Percentiles rank a stretch among this genome's conserved stretches.
Evolutionary conservation across 2,888 invertebrate species (phyloP).

Genomic region (Amblyjoppa fuscipennis): DNA sequence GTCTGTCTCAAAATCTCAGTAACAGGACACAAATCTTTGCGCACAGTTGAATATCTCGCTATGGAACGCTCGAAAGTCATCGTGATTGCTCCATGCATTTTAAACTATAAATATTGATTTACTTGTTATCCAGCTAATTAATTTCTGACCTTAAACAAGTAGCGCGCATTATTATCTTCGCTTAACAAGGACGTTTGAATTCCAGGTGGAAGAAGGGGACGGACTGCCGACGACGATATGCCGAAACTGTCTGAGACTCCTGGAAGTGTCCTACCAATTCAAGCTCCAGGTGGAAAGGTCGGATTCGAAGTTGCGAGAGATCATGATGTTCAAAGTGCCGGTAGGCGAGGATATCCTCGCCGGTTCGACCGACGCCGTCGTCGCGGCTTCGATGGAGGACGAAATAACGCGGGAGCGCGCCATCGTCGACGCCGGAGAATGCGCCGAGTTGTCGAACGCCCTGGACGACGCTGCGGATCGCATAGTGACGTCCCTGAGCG

Average conservation of each 20-base stretch:
- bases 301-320: slow-evolving; percentile 77
- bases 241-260: slow-evolving; percentile 75
- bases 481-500: slow-evolving; percentile 45
- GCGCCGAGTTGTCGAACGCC: slow-evolving; percentile 22
- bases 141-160: too few species aligned
- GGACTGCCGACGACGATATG: slow-evolving; percentile 79
- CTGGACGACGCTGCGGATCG: neutral
- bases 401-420: slow-evolving; percentile 57
- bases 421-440: neutral
- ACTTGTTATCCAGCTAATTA: too few species aligned
- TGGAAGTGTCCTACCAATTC: slow-evolving; percentile 79
- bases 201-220: slow-evolving; percentile 80
- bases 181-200: slow-evolving; percentile 18
- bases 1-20: neutral
- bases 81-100: too few species aligned
- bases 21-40: neutral
- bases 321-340: slow-evolving; percentile 66
- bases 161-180: too few species aligned
- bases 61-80: neutral
- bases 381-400: slow-evolving; percentile 68
- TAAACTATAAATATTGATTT: too few species aligned
- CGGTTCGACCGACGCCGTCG: slow-evolving; percentile 64
- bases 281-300: slow-evolving; percentile 80
- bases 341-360: slow-evolving; percentile 40
- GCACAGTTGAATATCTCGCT: neutral